These are phyloP conservation scores for Vanessa tameamea DNA, from an alignment of 1,140 invertebrate species.

Conservation along the genomic window DNA sequence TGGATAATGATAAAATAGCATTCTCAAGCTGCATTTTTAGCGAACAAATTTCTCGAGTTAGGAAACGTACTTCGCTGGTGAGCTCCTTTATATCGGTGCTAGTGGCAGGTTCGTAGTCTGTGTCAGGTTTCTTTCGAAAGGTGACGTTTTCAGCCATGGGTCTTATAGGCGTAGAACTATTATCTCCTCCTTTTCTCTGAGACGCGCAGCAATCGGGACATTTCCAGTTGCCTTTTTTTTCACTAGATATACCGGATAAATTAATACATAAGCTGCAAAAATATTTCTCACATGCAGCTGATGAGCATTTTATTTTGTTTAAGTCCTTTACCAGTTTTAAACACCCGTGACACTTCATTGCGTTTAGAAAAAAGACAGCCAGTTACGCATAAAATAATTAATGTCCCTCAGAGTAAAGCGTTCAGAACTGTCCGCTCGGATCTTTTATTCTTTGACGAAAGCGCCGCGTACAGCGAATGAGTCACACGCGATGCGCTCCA, in stretches of 20 bases:
- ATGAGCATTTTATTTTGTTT: constrained; percentile 28
- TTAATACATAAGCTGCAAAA: constrained; percentile 26
- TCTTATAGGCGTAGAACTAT: constrained; percentile 26
- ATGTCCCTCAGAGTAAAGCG: constrained; percentile 8
- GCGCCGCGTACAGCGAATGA: constrained; percentile 9
- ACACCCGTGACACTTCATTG: constrained; percentile 27
- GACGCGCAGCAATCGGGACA: constrained; percentile 7
- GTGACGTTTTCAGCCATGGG: constrained; percentile 13
- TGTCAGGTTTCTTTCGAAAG: constrained; percentile 25
- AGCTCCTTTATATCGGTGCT: constrained; percentile 12
- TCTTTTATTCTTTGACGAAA: background rate
- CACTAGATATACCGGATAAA: constrained; percentile 17
- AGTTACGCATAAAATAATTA: constrained; percentile 6
- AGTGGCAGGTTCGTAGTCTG: constrained; percentile 17
- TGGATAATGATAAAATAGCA: constrained; percentile 15
- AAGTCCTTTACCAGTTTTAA: constrained; percentile 23
- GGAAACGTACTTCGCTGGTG: constrained; percentile 23
- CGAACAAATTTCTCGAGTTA: constrained; percentile 17
- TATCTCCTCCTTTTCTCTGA: constrained; percentile 26
- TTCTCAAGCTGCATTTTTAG: constrained; percentile 26
- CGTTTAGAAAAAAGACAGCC: constrained; percentile 7
- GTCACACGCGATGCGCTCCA: constrained; percentile 14
- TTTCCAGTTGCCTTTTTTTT: constrained; percentile 19
- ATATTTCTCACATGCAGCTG: constrained; percentile 22
- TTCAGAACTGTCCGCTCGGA: constrained; percentile 11